Evolutionary conservation across 2,797 vertebrate species (phyloP).

Genomic region (Sternotherus odoratus): DNA sequence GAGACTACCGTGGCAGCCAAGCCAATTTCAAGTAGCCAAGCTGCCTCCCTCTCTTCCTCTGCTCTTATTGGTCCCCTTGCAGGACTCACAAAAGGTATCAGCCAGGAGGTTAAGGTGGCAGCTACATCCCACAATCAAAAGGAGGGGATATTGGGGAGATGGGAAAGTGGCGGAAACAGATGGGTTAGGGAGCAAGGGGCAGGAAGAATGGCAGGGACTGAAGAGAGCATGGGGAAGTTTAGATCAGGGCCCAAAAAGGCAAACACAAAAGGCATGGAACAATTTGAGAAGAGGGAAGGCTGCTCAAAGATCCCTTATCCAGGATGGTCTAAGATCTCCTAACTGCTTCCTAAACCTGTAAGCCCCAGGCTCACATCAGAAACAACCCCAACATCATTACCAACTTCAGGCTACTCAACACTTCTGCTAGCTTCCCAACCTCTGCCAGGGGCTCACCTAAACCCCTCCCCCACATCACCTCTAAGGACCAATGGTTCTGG

Average conservation of each 20-base stretch:
- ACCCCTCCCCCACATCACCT: not conserved
- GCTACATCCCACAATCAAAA: too few species aligned
- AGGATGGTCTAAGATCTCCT: not conserved
- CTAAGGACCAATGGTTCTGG: not conserved
- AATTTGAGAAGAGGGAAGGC: not conserved
- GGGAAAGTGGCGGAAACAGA: not conserved
- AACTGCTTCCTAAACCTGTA: not conserved
- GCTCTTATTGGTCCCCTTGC: not conserved
- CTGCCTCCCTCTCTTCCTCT: not conserved
- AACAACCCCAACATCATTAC: too few species aligned
- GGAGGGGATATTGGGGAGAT: not conserved
- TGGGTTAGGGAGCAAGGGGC: not conserved
- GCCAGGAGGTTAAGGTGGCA: not conserved
- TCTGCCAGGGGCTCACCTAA: not conserved
- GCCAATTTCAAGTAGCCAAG: not conserved
- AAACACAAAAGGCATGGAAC: not conserved
- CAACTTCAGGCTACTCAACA: not conserved
- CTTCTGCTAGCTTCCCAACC: not conserved
- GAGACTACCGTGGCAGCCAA: slow-evolving; percentile 1
- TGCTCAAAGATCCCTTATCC: not conserved
- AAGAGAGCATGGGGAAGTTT: not conserved
- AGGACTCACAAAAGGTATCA: not conserved
- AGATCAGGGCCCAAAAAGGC: not conserved
- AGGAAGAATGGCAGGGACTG: not conserved
- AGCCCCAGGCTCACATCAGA: not conserved